phyloP scores from a whole-genome alignment of 2,797 vertebrate species.

The Chelonia mydas region DNA sequence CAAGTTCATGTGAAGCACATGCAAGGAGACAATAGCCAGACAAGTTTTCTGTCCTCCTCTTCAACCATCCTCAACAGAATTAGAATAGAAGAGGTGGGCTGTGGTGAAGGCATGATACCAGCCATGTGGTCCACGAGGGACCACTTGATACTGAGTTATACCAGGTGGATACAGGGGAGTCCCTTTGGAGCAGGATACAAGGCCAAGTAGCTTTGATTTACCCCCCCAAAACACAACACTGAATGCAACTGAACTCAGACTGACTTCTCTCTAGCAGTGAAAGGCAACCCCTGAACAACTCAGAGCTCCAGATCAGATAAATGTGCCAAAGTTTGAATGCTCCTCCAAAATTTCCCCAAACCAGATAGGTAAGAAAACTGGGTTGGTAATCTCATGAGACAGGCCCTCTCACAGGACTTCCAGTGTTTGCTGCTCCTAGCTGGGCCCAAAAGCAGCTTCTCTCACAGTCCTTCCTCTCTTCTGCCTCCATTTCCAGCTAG shows the following conservation, averaged over 20 bases:
- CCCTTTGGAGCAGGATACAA: background rate
- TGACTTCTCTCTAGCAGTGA: background rate
- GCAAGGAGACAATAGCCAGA: background rate
- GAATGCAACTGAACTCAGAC: background rate
- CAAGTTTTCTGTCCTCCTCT: background rate
- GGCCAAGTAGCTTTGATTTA: rapidly evolving
- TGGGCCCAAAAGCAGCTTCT: background rate
- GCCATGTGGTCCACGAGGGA: rapidly evolving
- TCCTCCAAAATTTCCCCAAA: background rate
- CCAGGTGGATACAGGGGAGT: background rate
- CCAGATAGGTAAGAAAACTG: background rate
- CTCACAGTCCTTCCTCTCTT: background rate
- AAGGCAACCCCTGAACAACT: background rate
- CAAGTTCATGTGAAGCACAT: background rate
- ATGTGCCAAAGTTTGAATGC: background rate
- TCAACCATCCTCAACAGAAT: background rate
- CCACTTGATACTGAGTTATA: background rate
- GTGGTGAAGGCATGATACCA: background rate
- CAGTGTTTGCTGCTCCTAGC: background rate
- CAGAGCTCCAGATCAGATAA: background rate
- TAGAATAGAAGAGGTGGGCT: background rate
- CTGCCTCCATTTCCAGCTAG: background rate
- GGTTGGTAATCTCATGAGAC: background rate
- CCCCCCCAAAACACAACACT: background rate
- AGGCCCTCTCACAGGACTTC: too few relatives aligned